phyloP scores from a whole-genome alignment of 2,888 invertebrate genomes.

The Hedya salicella region DNA sequence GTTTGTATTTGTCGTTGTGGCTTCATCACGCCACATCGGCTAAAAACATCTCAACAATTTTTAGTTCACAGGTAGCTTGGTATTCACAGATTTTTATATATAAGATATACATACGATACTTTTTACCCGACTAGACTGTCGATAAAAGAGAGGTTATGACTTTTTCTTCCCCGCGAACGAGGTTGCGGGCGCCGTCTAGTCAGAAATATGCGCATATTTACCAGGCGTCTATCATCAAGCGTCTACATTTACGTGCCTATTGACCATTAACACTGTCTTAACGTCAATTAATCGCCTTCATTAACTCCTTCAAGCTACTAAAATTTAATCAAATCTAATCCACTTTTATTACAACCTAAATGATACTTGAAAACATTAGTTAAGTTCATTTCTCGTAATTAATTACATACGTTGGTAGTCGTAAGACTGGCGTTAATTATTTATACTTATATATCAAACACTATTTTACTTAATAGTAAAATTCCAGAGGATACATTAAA shows the following conservation, averaged over 20 bases:
- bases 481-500: neutral
- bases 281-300: slow-evolving; percentile 21
- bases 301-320: slow-evolving; percentile 25
- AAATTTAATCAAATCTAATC: slow-evolving; percentile 27
- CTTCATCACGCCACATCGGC: too few relatives aligned
- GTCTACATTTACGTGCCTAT: neutral
- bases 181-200: too few relatives aligned
- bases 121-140: too few relatives aligned
- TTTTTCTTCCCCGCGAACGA: too few relatives aligned
- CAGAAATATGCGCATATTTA: too few relatives aligned
- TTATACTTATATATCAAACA: slow-evolving; percentile 7
- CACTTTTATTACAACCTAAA: slow-evolving; percentile 19
- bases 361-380: slow-evolving; percentile 26
- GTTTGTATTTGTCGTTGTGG: too few relatives aligned
- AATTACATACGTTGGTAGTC: slow-evolving; percentile 9
- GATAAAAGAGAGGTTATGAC: too few relatives aligned
- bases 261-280: slow-evolving; percentile 17
- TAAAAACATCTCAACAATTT: too few relatives aligned
- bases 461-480: slow-evolving; percentile 3
- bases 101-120: too few relatives aligned
- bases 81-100: too few relatives aligned
- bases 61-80: too few relatives aligned
- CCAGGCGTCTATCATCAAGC: too few relatives aligned
- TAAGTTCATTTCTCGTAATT: slow-evolving; percentile 22
- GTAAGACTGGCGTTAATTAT: slow-evolving; percentile 2